phyloP scores from a whole-genome alignment of 2,113 vertebrate genomes.

The Siniperca knerii region DNA sequence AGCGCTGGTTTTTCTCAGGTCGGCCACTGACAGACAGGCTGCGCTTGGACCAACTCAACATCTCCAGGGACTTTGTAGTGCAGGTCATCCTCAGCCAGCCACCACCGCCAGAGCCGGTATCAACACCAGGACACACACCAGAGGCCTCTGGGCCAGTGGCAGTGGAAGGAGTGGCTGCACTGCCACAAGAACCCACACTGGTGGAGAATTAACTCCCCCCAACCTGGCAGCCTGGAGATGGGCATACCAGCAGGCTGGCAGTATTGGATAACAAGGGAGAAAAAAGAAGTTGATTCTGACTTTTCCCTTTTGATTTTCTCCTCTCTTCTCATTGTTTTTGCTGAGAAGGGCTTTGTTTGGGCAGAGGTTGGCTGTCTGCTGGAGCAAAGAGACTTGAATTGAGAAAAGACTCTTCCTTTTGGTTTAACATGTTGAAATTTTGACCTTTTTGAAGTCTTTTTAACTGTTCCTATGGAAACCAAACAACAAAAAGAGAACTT shows the following conservation, averaged over 20 bases:
- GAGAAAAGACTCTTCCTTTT: slow-evolving; percentile 64
- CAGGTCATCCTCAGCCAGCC: slow-evolving; percentile 98
- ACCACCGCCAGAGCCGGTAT: slow-evolving; percentile 84
- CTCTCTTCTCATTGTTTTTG: slow-evolving; percentile 39
- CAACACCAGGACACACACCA: slow-evolving; percentile 77
- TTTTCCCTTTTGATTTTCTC: slow-evolving; percentile 37
- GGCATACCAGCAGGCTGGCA: neutral
- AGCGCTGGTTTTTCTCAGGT: slow-evolving; percentile 99
- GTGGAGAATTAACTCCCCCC: slow-evolving; percentile 90
- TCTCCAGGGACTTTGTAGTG: slow-evolving; percentile 98
- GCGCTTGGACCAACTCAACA: slow-evolving; percentile 97
- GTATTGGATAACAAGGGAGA: slow-evolving; percentile 37
- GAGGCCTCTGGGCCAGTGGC: slow-evolving; percentile 76
- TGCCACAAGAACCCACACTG: slow-evolving; percentile 87
- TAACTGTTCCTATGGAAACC: slow-evolving; percentile 80
- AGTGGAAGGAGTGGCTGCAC: slow-evolving; percentile 71
- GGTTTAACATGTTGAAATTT: slow-evolving; percentile 73
- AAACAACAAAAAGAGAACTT: slow-evolving; percentile 62
- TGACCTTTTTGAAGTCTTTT: slow-evolving; percentile 76
- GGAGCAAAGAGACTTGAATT: slow-evolving; percentile 56
- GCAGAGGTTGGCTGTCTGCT: slow-evolving; percentile 35
- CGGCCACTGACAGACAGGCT: slow-evolving; percentile 96
- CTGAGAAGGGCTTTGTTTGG: slow-evolving; percentile 42
- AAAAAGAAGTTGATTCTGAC: slow-evolving; percentile 29
- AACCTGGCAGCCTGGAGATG: neutral